Evolutionary conservation across 1,140 invertebrate genomes (phyloP), one percentile per base, ranked within the genome.

Genomic region (Hesperophylax magnus): DNA sequence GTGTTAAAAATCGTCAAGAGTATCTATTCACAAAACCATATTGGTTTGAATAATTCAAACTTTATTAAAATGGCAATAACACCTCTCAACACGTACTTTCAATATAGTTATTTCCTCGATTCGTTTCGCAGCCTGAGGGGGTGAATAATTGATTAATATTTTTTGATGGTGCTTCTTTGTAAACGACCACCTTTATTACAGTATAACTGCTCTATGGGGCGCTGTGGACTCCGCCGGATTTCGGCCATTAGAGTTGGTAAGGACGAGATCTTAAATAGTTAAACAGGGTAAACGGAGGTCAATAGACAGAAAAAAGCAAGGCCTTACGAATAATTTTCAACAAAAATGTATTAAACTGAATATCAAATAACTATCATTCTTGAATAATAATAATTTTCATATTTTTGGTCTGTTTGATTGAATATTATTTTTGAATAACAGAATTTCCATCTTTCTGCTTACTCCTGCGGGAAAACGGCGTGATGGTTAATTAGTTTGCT

Each of bases 111-210:
- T 67, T 67, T 67, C 27, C 63, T 67, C n/a, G 17, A 17, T 67
- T 18, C 63, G 27, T 67, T 27, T 67, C 17, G 39, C 8, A 3
- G 47, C 31, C 39, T 8, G 39, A 18, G 67, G 1, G 53, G 17
- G 31, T 75, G 71, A 75, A 75, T 75, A 75, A 24, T 58, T 56
- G 71, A 75, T 75, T 58, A 75, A 75, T 75, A 75, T 75, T 75
- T 75, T 75, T 75, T 75, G 71, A 27, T 9, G 52, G 27, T 56
- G 71, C 22, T 75, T 75, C 71, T 75, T 75, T 75, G 71, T 58
- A 58, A 75, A 75, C 71, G 71, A 58, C 71, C 71, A 39, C 71
- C 71, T 75, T 75, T 75, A 75, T 75, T 31, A 75, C 71, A 31
- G 22, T 18, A 15, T 75, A 75, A 75, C 71, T 31, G 71, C 71